phyloP scores from a whole-genome alignment of 2,888 invertebrate genomes.

The Lydus trimaculatus region DNA sequence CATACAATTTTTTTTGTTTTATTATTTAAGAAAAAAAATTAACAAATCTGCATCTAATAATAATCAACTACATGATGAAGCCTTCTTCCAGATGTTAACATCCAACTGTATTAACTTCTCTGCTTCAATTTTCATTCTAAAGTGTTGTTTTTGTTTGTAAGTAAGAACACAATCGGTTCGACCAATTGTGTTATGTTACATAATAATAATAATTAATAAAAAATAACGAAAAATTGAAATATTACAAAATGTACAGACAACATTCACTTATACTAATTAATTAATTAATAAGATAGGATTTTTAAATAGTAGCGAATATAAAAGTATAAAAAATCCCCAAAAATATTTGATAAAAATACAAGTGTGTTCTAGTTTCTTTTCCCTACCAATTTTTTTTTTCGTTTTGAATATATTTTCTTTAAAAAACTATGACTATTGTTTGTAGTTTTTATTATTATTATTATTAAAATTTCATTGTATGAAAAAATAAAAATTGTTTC shows the following conservation, averaged over 20 bases:
- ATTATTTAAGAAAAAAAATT: background rate
- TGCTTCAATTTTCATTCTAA: background rate
- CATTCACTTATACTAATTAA: constrained; percentile 32
- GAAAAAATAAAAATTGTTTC: constrained; percentile 21
- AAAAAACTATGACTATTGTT: constrained; percentile 43
- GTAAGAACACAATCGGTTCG: constrained; percentile 28
- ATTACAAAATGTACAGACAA: constrained; percentile 54
- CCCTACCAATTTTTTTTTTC: background rate
- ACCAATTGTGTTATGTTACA: constrained; percentile 53
- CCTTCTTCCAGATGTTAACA: background rate
- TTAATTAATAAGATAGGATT: constrained; percentile 12
- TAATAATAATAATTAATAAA: constrained; percentile 49
- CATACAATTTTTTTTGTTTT: background rate
- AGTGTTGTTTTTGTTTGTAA: background rate
- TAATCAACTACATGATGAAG: background rate
- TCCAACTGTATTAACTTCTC: background rate
- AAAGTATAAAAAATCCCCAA: constrained; percentile 59
- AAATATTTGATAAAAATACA: constrained; percentile 56
- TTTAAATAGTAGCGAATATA: constrained; percentile 36
- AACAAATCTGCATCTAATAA: constrained; percentile 3
- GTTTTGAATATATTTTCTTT: constrained; percentile 44
- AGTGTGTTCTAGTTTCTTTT: too few relatives aligned
- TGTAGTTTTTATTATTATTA: constrained; percentile 11
- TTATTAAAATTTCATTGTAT: background rate
- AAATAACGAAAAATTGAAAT: constrained; percentile 30